Evolutionary conservation across 2,888 invertebrate genomes (phyloP), one percentile per base, ranked within the genome.

Genomic region (Chrysina gloriosa): DNA sequence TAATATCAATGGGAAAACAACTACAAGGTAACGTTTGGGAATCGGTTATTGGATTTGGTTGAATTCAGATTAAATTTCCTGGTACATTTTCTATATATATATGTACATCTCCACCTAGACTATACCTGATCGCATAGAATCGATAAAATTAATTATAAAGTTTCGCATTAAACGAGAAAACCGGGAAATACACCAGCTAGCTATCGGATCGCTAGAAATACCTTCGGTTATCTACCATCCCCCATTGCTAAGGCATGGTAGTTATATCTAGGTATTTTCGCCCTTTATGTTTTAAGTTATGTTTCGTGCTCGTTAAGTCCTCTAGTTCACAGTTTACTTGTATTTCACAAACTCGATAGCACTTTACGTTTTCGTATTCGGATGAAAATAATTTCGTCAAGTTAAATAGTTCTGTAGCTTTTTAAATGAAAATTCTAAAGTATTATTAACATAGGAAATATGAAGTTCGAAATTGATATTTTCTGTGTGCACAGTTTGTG

Each of bases 111-210:
- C 19, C 42, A 42, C 11, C 16, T 42, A 7, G 42, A 19, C 42
- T 3, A 29, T 52, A 52, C 52, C 52, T 52, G 27, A 52, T 52
- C 31, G 11, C 50, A 11, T 56, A n/a, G n/a, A 56, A 56, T 56
- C 56, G 56, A 56, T 36, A 56, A 56, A 56, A 39, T 56, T 56
- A 56, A 56, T 56, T 56, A 56, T 56, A 56, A 39, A 56, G 36
- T 56, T 56, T 56, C 16, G 29, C 27, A 29, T 52, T 52, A 52
- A 52, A 56, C 23, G 56, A 39, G 39, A 56, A 19, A 42, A 56
- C 25, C 31, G 56, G 39, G 39, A 56, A 25, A 23, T 23, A 52
- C 16, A 52, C 16, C 29, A 36, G 36, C 36, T 36, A 39, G 14
- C 42, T 14, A 16, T 42, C 16, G 4, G 52, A 52, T 52, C 29